These are phyloP conservation scores for Coelinius sp. DNA, from an alignment of 2,888 invertebrate genomes.

Conservation along the genomic window DNA sequence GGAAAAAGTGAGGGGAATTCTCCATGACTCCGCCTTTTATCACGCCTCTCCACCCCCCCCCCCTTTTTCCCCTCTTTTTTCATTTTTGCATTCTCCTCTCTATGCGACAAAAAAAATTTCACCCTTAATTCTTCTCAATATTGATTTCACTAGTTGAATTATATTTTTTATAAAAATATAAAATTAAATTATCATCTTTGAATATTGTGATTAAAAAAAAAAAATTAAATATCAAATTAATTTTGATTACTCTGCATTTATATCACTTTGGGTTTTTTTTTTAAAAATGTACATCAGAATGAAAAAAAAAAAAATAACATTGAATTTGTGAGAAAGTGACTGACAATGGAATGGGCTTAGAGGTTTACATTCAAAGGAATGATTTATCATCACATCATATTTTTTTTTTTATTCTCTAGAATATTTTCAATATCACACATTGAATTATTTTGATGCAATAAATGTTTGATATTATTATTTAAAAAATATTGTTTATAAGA, in stretches of 20 bases:
- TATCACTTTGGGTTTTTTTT: constrained; percentile 42
- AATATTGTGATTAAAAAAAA: neutral
- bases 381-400: constrained; percentile 46
- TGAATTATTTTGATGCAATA: neutral
- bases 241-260: constrained; percentile 47
- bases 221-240: constrained; percentile 37
- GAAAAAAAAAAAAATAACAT: constrained; percentile 26
- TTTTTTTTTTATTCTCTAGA: neutral
- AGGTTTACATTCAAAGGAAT: constrained; percentile 47
- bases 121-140: neutral
- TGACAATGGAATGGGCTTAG: constrained; percentile 49
- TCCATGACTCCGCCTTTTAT: constrained; percentile 34
- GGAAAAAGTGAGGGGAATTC: constrained; percentile 24
- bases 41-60: constrained; percentile 33
- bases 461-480: neutral
- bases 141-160: neutral
- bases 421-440: constrained; percentile 12
- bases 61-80: neutral
- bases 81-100: neutral
- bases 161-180: neutral
- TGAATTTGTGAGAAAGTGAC: constrained; percentile 32
- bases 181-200: neutral
- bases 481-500: too few relatives aligned
- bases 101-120: neutral
- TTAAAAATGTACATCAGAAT: constrained; percentile 1